These are phyloP conservation scores for Protonemura montana DNA, from an alignment of 2,888 invertebrate species.

Conservation along the genomic window DNA sequence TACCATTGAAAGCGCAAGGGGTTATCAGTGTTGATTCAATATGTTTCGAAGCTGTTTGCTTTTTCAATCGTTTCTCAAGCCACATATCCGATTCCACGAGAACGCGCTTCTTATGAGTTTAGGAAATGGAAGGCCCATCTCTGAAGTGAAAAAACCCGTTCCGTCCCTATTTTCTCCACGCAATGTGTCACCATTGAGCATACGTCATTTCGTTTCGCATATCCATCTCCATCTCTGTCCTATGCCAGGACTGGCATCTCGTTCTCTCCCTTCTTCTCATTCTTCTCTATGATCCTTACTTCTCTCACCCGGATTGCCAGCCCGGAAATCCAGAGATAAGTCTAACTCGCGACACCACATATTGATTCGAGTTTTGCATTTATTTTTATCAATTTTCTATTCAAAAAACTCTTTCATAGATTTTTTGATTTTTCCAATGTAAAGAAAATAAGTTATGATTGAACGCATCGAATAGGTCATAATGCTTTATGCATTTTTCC, in stretches of 20 bases:
- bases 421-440: conserved; percentile 37
- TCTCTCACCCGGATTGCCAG: conserved; percentile 42
- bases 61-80: conserved; percentile 26
- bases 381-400: conserved; percentile 37
- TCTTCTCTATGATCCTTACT: neutral
- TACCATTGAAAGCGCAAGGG: neutral
- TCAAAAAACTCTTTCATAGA: conserved; percentile 19
- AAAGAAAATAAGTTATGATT: conserved; percentile 33
- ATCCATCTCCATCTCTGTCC: conserved; percentile 34
- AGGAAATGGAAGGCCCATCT: conserved; percentile 46
- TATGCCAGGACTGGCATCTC: conserved; percentile 8
- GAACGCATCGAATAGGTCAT: conserved; percentile 18
- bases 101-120: conserved; percentile 39
- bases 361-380: conserved; percentile 48
- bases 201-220: conserved; percentile 35
- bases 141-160: conserved; percentile 31
- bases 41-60: conserved; percentile 36
- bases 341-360: conserved; percentile 43
- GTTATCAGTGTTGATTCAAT: conserved; percentile 38
- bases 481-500: neutral
- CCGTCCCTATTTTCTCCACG: conserved; percentile 32
- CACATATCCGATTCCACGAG: conserved; percentile 36
- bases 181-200: conserved; percentile 46
- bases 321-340: conserved; percentile 48
- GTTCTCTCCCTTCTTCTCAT: neutral